Evolutionary conservation across 92 coral and sea anemone species (phyloP), one percentile per base, ranked within the genome.

Genomic region (Hydrozoanthus gracilis): DNA sequence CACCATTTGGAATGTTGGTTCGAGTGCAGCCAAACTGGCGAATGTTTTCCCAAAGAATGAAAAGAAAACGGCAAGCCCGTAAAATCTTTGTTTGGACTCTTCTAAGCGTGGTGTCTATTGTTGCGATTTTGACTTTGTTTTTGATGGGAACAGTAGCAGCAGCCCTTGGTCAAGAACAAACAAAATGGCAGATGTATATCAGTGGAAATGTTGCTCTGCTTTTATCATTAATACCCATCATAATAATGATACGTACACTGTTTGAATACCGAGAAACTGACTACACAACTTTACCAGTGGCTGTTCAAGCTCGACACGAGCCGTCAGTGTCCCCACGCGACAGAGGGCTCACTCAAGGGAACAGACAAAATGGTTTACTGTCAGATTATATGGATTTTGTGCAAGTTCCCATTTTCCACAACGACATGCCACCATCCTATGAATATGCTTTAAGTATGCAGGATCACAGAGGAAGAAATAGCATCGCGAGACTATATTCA

Each of bases 111-210:
- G 10, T 76, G n/a, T 52, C 45, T 52, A 8, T 54, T 54, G 5
- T 76, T 12, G 61, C 49, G 4, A 20, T n/a, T 52, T 56, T 76
- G 12, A 35, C 17, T 8, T 48, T 76, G 67, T 76, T 76, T 52
- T 52, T 76, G 20, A 55, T 76, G 67, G 82, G 82, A 6, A 76
- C 82, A 27, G 67, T 76, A 0, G 67, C 67, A 20, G 82, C 66
- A 4, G 35, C 82, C 44, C 14, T 68, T 1, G 73, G 44, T 7
- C 73, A 68, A 27, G 47, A 8, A 0, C 11, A 76, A 39, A 54
- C 51, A 51, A 76, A 76, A 56, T 76, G 82, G 82, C 17, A 76
- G 12, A 52, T 76, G 82, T 76, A 76, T 9, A 76, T 76, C 44
- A 49, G 49, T 18, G 82, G 50, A 2, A 76, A 76, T 11, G 82